Conservation (phyloP, 2,113 vertebrate species). For the Odobenus rosmarus region DNA sequence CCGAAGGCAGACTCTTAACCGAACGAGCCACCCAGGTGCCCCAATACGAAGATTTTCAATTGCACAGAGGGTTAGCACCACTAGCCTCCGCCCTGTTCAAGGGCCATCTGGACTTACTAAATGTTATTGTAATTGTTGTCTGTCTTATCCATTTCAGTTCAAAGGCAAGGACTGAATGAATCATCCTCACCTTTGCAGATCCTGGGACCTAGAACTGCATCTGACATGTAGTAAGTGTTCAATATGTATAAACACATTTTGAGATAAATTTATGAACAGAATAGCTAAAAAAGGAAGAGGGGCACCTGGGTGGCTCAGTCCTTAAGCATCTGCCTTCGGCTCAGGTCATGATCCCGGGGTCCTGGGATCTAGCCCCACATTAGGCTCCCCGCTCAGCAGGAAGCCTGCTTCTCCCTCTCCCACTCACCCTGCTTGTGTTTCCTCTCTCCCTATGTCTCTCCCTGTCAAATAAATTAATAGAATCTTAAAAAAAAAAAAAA, state of each 20-base stretch:
- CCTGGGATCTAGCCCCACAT: too few relatives aligned
- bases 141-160: neutral
- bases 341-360: too few relatives aligned
- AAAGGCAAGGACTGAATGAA: conserved; percentile 23
- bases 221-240: neutral
- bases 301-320: too few relatives aligned
- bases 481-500: too few relatives aligned
- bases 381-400: too few relatives aligned
- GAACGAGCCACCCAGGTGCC: neutral
- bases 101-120: neutral
- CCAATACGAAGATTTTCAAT: neutral
- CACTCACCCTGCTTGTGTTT: too few relatives aligned
- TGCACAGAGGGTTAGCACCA: neutral
- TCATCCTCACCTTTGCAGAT: neutral
- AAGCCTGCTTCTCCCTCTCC: too few relatives aligned
- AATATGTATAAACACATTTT: neutral
- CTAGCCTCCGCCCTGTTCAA: neutral
- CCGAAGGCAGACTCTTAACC: neutral
- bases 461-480: too few relatives aligned
- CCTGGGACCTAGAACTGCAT: neutral
- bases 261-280: neutral
- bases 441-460: too few relatives aligned
- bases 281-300: neutral
- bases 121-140: neutral
- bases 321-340: too few relatives aligned